Base-by-base conservation (phyloP, 2,113 vertebrate genomes). In the Chloroceryle aenea region DNA sequence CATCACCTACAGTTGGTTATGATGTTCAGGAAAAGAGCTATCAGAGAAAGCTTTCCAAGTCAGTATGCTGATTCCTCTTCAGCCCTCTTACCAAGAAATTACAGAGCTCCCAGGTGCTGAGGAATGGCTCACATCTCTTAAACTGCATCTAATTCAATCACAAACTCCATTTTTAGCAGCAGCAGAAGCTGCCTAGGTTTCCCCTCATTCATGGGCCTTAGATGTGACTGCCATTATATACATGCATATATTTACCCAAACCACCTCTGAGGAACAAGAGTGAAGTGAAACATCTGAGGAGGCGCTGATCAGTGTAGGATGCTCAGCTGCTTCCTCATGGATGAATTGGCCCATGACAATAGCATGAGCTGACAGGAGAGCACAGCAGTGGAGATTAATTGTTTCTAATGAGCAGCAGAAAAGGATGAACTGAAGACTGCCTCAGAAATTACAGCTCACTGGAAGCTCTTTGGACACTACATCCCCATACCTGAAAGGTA, bases 351-450 rank as follows among this genome's bases (percentile, higher is more conserved):
- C 47, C 10, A 2, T 95, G 95, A 97, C 4, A 2, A 59, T 3
- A 0, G 77, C 76, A 58, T 0, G 2, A 93, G 61, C 89, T 93
- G 95, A 97, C 95, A 93, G 92, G 52, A 92, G 36, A 93, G 88
- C 91, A n/a, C 68, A 64, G 82, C 26, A 12, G 55, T 74, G n/a
- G 89, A 94, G 87, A 96, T 92, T 96, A 97, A 97, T 97, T 97
- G 90, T 72, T 92, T 95, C 81, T 97, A 96, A 97, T 96, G 95
- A 97, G 93, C 69, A 87, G 89, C 48, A 77, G 55, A 89, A 93
- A 91, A 71, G 63, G 30, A 62, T 32, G 25, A 86, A 79, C 68
- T 15, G 59, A 22, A n/a, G 38, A 42, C 61, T 92, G 48, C 63
- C 85, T 92, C 21, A 10, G 72, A 94, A 93, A 86, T 66, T 19